Evolutionary conservation across 1,140 invertebrate genomes (phyloP).

Genomic region (Trissolcus basalis): DNA sequence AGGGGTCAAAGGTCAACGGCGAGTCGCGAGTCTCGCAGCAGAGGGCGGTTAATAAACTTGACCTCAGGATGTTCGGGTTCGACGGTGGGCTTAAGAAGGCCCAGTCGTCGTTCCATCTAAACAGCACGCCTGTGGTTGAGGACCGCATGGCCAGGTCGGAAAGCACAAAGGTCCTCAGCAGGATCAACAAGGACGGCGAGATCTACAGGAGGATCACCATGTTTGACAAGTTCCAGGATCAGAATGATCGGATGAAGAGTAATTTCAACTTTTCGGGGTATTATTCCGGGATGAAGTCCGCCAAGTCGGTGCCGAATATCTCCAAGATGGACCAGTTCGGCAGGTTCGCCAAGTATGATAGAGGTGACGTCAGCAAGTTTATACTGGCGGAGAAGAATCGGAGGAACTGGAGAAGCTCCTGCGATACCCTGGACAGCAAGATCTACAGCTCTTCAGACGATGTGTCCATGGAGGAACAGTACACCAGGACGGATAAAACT

Average conservation of each 20-base stretch:
- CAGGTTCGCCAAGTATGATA: constrained; percentile 32
- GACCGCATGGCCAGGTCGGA: constrained; percentile 39
- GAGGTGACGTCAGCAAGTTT: constrained; percentile 50
- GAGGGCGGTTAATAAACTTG: constrained; percentile 66
- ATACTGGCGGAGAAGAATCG: constrained; percentile 27
- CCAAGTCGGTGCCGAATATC: constrained; percentile 71
- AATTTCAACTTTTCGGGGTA: constrained; percentile 38
- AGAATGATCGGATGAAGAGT: constrained; percentile 24
- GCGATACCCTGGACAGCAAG: constrained; percentile 38
- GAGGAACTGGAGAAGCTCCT: constrained; percentile 29
- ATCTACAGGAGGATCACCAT: constrained; percentile 41
- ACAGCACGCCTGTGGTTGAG: constrained; percentile 38
- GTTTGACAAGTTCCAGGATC: constrained; percentile 12
- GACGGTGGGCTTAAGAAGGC: constrained; percentile 65
- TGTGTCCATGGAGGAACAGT: constrained; percentile 29
- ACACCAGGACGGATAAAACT: constrained; percentile 13
- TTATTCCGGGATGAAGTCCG: constrained; percentile 56
- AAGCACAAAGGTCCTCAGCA: constrained; percentile 50
- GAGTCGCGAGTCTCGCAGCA: constrained; percentile 35
- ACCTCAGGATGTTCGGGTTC: constrained; percentile 67
- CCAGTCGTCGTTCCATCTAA: constrained; percentile 66
- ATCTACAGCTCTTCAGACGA: constrained; percentile 27
- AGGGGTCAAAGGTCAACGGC: constrained; percentile 58
- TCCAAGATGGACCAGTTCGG: constrained; percentile 50
- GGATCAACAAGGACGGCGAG: constrained; percentile 58